phyloP scores from a whole-genome alignment of 2,113 vertebrate genomes.

The Helogale parvula region DNA sequence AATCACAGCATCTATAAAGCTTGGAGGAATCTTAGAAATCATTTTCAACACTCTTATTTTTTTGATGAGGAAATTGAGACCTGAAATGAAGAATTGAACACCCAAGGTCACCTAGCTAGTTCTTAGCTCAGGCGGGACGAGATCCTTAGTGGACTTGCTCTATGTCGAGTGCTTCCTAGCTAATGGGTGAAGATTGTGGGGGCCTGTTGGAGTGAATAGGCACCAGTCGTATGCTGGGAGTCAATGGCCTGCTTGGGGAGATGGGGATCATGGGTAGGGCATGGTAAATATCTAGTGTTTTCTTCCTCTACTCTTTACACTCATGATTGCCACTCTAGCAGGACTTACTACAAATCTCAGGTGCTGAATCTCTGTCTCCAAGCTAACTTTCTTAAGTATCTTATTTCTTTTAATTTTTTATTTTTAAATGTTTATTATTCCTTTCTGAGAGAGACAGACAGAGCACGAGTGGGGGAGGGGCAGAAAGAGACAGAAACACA shows the following conservation, averaged over 20 bases:
- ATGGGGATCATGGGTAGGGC: too few relatives aligned
- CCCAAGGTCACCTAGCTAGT: background rate
- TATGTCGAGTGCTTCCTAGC: background rate
- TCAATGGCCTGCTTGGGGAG: background rate
- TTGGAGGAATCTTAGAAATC: background rate
- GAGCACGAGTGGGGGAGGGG: too few relatives aligned
- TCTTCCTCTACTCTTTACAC: background rate
- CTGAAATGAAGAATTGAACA: background rate
- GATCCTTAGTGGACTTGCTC: background rate
- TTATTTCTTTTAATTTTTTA: background rate
- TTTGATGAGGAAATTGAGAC: background rate
- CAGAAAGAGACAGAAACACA: too few relatives aligned
- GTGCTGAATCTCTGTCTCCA: background rate
- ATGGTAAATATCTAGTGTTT: background rate
- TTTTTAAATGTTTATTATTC: too few relatives aligned
- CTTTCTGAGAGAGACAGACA: too few relatives aligned
- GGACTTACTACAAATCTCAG: background rate
- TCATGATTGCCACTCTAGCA: background rate
- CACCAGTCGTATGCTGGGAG: background rate
- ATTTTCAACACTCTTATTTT: background rate
- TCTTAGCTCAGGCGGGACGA: background rate
- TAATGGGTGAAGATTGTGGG: rapidly evolving
- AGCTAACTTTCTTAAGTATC: background rate
- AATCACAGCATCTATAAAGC: background rate
- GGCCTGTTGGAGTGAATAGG: background rate